These are phyloP conservation scores for Drosophila mercatorum DNA, from an alignment of 2,888 invertebrate species.

Conservation along the genomic window DNA sequence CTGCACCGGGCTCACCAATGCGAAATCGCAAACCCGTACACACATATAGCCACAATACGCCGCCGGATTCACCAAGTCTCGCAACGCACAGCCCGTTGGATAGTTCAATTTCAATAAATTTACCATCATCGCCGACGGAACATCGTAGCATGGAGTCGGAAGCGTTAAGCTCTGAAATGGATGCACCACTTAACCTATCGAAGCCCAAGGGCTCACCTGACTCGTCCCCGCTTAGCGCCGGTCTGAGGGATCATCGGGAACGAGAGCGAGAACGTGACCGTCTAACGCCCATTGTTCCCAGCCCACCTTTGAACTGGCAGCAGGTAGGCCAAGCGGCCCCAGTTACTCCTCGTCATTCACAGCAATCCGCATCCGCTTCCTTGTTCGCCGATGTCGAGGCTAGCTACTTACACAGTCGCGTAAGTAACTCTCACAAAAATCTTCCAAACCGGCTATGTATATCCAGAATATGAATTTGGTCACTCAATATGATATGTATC, in stretches of 20 bases:
- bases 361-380: constrained; percentile 77
- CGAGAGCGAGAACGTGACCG: constrained; percentile 33
- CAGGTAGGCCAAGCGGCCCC: constrained; percentile 49
- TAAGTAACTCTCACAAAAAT: constrained; percentile 31
- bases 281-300: constrained; percentile 46
- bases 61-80: constrained; percentile 62
- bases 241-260: constrained; percentile 41
- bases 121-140: constrained; percentile 40
- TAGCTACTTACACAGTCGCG: constrained; percentile 77
- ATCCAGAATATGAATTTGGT: too few species aligned
- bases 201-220: constrained; percentile 91
- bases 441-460: neutral
- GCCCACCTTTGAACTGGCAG: constrained; percentile 66
- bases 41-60: constrained; percentile 60
- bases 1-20: constrained; percentile 36
- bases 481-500: too few species aligned
- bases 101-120: constrained; percentile 28
- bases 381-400: constrained; percentile 87
- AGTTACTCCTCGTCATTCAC: constrained; percentile 80
- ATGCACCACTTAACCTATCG: constrained; percentile 94
- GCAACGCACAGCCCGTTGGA: constrained; percentile 17
- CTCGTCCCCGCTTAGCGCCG: constrained; percentile 82
- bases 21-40: constrained; percentile 8
- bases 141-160: constrained; percentile 29
- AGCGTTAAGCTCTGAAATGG: constrained; percentile 90